Percentiles rank a stretch among this genome's conserved stretches.
These are phyloP conservation scores for Chaunax sp. DNA, from an alignment of 2,797 vertebrate species.

Conservation along the genomic window DNA sequence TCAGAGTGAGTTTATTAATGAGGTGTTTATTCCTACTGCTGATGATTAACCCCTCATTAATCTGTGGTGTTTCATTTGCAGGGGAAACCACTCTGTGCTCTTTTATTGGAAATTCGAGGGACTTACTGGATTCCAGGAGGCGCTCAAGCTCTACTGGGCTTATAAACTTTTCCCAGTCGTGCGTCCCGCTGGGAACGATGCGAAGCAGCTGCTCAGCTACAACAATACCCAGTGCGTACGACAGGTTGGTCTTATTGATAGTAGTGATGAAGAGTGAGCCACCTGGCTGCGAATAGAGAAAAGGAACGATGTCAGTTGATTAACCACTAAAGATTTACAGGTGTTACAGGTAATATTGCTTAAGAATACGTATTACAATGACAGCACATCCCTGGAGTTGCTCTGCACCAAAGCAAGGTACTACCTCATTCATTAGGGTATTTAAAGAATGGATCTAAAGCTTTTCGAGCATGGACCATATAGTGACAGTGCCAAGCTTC, in stretches of 20 bases:
- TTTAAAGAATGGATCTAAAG: constrained; percentile 48
- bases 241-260: constrained; percentile 93
- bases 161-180: constrained; percentile 97
- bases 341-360: not conserved
- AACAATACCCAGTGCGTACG: constrained; percentile 91
- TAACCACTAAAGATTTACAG: not conserved
- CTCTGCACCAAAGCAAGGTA: not conserved
- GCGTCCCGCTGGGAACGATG: constrained; percentile 92
- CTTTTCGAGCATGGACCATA: not conserved
- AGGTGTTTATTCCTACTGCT: no score
- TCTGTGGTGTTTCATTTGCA: not conserved
- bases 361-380: not conserved
- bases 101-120: not conserved
- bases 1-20: no score
- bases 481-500: constrained; percentile 15
- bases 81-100: not conserved
- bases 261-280: constrained; percentile 97
- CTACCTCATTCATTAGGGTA: constrained; percentile 4
- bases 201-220: constrained; percentile 89
- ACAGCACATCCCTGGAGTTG: constrained; percentile 1
- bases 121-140: constrained; percentile 92
- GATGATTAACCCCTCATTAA: no score
- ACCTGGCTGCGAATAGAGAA: constrained; percentile 82
- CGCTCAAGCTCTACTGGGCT: constrained; percentile 90
- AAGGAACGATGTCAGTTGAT: not conserved